phyloP scores from a whole-genome alignment of 92 coral and sea anemone genomes.

The Pocillopora grandis region DNA sequence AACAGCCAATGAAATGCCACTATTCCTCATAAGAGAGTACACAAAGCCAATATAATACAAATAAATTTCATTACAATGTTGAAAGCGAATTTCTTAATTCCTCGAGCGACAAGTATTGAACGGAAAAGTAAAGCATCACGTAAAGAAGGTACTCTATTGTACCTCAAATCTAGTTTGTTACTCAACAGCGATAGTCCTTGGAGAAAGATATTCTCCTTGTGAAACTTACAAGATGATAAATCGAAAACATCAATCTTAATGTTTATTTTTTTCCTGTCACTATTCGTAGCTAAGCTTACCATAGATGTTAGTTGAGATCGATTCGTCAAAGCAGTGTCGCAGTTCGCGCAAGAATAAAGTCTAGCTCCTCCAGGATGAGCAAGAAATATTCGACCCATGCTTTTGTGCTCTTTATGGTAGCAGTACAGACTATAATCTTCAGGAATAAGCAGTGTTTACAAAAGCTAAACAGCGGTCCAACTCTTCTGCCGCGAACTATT shows the following conservation, averaged over 20 bases:
- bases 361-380: constrained; percentile 97
- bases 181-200: no score
- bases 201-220: background rate
- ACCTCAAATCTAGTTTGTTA: no score
- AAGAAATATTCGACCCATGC: constrained; percentile 93
- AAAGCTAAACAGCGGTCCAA: background rate
- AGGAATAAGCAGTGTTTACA: background rate
- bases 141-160: no score
- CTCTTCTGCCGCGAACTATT: constrained; percentile 33
- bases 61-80: background rate
- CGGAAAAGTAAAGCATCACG: no score
- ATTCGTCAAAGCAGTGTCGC: constrained; percentile 99
- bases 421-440: background rate
- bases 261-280: no score
- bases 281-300: constrained; percentile 50
- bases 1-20: background rate
- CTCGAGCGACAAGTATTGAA: no score
- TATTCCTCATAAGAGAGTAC: background rate
- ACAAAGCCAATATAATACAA: background rate
- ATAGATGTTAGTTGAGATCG: constrained; percentile 94
- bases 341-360: constrained; percentile 96
- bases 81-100: background rate
- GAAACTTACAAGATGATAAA: no score
- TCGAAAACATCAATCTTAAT: background rate
- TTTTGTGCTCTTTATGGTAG: background rate